Evolutionary conservation across 2,797 vertebrate species (phyloP).

Genomic region (Hippoglossus hippoglossus): DNA sequence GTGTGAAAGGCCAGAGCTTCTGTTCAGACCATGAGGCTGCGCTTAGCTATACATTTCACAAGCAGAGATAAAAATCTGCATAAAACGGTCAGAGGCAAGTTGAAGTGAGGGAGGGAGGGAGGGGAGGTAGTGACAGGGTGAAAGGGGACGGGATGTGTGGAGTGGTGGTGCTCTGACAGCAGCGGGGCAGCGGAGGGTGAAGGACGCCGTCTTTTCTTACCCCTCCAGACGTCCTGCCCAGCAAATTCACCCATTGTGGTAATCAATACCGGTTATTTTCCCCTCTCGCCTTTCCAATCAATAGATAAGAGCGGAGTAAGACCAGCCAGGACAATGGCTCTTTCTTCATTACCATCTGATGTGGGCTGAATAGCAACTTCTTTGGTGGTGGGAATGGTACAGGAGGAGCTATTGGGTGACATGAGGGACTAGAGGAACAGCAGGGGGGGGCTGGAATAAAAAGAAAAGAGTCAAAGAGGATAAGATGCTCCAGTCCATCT

Average conservation of each 20-base stretch:
- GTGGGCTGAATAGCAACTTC: conserved; percentile 76
- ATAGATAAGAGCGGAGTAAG: conserved; percentile 80
- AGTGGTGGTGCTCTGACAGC: conserved; percentile 76
- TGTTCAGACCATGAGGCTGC: conserved; percentile 59
- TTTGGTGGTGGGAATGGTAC: conserved; percentile 78
- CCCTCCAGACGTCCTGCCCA: conserved; percentile 72
- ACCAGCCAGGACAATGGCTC: conserved; percentile 77
- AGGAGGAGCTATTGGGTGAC: conserved; percentile 79
- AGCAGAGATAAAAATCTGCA: conserved; percentile 81
- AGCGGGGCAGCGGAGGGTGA: conserved; percentile 66
- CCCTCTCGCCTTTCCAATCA: conserved; percentile 81
- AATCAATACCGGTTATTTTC: conserved; percentile 83
- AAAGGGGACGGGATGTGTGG: conserved; percentile 52
- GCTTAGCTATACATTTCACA: conserved; percentile 80
- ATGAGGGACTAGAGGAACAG: conserved; percentile 71
- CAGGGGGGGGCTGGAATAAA: conserved; percentile 42
- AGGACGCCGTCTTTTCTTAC: conserved; percentile 79
- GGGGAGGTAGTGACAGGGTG: conserved; percentile 26
- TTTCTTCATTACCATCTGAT: conserved; percentile 82
- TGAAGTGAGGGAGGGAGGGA: conserved; percentile 39
- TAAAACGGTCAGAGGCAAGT: conserved; percentile 50
- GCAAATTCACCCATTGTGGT: conserved; percentile 69
- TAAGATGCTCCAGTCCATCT: conserved; percentile 65
- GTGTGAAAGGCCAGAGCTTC: conserved; percentile 78
- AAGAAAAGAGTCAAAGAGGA: conserved; percentile 62